Base-by-base conservation (phyloP, 1,140 invertebrate species). In the Oppia nitens region DNA sequence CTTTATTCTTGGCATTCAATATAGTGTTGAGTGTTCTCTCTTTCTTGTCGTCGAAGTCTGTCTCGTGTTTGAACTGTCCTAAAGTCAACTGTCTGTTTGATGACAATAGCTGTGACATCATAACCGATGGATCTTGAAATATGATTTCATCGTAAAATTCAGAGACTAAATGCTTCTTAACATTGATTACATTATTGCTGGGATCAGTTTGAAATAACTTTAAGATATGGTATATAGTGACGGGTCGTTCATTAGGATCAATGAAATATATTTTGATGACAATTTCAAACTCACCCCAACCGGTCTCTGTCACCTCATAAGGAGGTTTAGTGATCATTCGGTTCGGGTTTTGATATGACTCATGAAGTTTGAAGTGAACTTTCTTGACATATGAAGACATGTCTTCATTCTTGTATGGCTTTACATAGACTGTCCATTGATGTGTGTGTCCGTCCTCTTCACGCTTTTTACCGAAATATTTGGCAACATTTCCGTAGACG, bases 231-330 rank as follows among this genome's bases (percentile, higher is more conserved):
- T 94, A 96, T 52, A 96, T 78, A 0, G 91, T 96, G 0, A 96
- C 87, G 9, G 67, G 67, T n/a, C 60, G 66, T 64, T 62, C 95
- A 71, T 92, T 94, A 4, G 88, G 85, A 77, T 99, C 96, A 68
- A 90, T 82, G 68, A 98, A 98, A 73, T 91, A 93, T 57, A 99
- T 90, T 72, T 98, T 97, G 23, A 98, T 97, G 26, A 91, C 84
- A 64, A 98, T 87, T 74, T 98, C 96, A 75, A 99, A 99, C 75
- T 99, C 96, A 66, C 96, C 96, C 95, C 96, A 99, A 1, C 95
- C 96, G 53, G 95, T 98, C 75, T 99, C 96, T 0, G 84, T 91
- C 0, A 99, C 80, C 77, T 98, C 92, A 71, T 95, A 99, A 0
- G 95, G 95, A 2, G 92, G 91, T 70, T 93, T 92, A 0, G 84